A percentile compares a stretch with the other conserved stretches of the same genome.
Evolutionary conservation across 2,113 vertebrate species (phyloP).

Genomic region (Tetrao urogallus): DNA sequence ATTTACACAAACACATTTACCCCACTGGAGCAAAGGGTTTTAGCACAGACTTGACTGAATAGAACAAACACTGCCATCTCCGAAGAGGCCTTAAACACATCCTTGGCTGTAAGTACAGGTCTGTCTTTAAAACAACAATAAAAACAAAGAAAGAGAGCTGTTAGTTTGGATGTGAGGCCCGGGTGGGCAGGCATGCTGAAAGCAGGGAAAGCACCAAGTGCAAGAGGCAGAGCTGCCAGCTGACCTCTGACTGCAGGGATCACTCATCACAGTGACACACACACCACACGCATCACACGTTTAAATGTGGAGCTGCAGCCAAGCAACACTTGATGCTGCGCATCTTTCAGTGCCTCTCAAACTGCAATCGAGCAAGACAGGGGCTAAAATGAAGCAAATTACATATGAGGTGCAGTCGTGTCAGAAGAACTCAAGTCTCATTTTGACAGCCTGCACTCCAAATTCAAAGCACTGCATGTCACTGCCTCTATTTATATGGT

Average conservation of each 20-base stretch:
- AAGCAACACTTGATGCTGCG: not conserved
- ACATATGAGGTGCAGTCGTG: not conserved
- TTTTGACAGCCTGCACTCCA: not conserved
- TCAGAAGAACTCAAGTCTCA: not conserved
- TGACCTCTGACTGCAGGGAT: not conserved
- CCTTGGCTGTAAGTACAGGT: not conserved
- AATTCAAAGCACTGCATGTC: not conserved
- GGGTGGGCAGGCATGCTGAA: not conserved
- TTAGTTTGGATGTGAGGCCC: not conserved
- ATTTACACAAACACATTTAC: not conserved
- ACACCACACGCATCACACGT: not conserved
- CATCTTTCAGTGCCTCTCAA: not conserved
- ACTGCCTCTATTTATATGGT: not conserved
- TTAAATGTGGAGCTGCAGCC: not conserved
- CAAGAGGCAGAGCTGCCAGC: not conserved
- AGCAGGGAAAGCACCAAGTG: not conserved
- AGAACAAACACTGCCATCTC: not conserved
- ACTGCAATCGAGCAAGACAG: fast-evolving
- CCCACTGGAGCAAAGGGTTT: not conserved
- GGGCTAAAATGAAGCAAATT: not conserved
- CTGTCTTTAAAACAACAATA: not conserved
- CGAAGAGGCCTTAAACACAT: not conserved
- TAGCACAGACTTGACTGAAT: not conserved
- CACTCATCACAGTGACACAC: not conserved
- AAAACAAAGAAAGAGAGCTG: not conserved